Evolutionary conservation across 1,140 invertebrate species (phyloP).

Genomic region (Bombus waltoni): DNA sequence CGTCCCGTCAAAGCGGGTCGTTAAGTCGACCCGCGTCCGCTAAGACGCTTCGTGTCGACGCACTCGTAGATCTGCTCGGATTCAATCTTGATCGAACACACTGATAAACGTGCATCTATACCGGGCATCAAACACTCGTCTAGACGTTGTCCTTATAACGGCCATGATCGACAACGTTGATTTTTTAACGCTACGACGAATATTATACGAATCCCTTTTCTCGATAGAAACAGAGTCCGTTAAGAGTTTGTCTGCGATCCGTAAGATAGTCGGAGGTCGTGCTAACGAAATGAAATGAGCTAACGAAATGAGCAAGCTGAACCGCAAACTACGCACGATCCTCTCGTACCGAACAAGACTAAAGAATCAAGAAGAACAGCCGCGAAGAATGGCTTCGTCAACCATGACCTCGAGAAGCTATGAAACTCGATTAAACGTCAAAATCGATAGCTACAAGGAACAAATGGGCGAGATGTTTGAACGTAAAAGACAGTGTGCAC

Average conservation of each 20-base stretch:
- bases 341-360: too few species aligned
- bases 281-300: too few species aligned
- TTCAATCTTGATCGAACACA: not conserved
- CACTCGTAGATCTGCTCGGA: not conserved
- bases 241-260: too few species aligned
- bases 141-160: not conserved
- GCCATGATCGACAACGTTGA: not conserved
- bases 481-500: too few species aligned
- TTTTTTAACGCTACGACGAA: too few species aligned
- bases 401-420: not conserved
- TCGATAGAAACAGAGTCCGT: not conserved
- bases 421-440: not conserved
- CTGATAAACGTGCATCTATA: not conserved
- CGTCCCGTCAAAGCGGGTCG: constrained; percentile 70
- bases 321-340: not conserved
- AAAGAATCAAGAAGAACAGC: not conserved
- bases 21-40: constrained; percentile 65
- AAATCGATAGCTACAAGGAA: not conserved
- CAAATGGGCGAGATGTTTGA: not conserved
- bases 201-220: not conserved
- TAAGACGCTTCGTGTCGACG: constrained; percentile 32
- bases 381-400: not conserved
- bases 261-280: too few species aligned
- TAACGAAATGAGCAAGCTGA: not conserved
- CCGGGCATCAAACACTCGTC: not conserved